These are phyloP conservation scores for Anarhynchus alexandrinus DNA, from an alignment of 2,113 vertebrate genomes.

Conservation along the genomic window DNA sequence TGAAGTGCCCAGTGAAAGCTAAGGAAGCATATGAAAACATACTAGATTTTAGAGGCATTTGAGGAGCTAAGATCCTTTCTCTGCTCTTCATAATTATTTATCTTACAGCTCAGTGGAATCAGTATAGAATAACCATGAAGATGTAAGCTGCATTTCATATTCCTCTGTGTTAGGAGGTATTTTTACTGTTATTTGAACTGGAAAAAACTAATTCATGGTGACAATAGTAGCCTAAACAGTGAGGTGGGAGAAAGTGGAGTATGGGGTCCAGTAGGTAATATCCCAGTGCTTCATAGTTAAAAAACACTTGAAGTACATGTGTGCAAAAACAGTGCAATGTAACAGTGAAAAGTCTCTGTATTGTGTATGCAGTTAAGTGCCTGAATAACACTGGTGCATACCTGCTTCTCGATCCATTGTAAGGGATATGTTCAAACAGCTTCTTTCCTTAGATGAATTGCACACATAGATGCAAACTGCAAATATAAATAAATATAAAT, in stretches of 20 bases:
- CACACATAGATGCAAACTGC: background rate
- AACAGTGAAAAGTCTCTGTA: background rate
- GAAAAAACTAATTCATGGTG: background rate
- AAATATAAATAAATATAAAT: background rate
- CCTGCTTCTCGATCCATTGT: background rate
- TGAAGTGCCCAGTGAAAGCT: background rate
- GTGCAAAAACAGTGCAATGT: background rate
- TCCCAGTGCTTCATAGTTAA: background rate
- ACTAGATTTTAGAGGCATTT: background rate
- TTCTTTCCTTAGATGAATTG: accelerated
- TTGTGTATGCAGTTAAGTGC: background rate
- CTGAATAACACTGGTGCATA: background rate
- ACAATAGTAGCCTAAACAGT: background rate
- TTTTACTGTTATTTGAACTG: background rate
- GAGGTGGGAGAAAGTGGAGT: background rate
- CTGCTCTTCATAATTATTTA: background rate
- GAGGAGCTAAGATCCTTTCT: background rate
- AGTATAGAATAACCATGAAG: background rate
- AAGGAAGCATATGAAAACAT: background rate
- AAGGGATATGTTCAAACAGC: background rate
- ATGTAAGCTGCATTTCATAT: background rate
- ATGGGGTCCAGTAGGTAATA: background rate
- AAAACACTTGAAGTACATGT: background rate
- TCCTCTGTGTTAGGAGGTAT: background rate
- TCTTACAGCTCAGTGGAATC: background rate